Evolutionary conservation across 2,888 invertebrate species (phyloP).

Genomic region (Ennomos quercinarius): DNA sequence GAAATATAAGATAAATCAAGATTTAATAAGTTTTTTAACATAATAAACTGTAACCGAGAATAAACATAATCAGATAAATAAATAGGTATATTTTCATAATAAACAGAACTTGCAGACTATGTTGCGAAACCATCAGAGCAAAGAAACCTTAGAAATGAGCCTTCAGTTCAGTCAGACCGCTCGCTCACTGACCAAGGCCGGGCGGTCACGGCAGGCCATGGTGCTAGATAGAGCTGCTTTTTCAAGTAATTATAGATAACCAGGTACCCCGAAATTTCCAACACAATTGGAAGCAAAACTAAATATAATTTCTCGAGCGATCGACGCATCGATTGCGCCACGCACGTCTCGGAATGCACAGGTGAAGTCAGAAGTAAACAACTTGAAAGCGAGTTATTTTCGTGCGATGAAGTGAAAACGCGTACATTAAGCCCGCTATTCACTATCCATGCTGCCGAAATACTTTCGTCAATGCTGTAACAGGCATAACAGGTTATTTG

Average conservation of each 20-base stretch:
- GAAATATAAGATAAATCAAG: not conserved
- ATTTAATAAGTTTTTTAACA: conserved; percentile 6
- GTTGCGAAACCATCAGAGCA: conserved; percentile 63
- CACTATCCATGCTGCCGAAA: conserved; percentile 54
- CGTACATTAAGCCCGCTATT: conserved; percentile 40
- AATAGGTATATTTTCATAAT: conserved; percentile 7
- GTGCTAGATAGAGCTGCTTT: conserved; percentile 59
- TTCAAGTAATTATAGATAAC: conserved; percentile 28
- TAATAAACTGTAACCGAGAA: conserved; percentile 6
- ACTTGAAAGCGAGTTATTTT: conserved; percentile 39
- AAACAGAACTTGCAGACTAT: conserved; percentile 52
- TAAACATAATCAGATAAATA: conserved; percentile 36
- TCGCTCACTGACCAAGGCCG: conserved; percentile 78
- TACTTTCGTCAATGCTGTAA: conserved; percentile 70
- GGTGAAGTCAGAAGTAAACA: conserved; percentile 33
- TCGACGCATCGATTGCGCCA: conserved; percentile 32
- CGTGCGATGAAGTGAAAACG: conserved; percentile 42
- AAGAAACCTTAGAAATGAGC: conserved; percentile 64
- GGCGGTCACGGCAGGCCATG: conserved; percentile 78
- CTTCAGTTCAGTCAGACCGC: conserved; percentile 65
- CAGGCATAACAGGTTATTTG: conserved; percentile 74
- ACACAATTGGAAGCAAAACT: conserved; percentile 28
- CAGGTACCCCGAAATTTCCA: conserved; percentile 23
- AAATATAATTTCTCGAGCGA: conserved; percentile 29
- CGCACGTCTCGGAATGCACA: conserved; percentile 35